Conservation (phyloP, 2,888 invertebrate genomes). For the Tenthredo livida region DNA sequence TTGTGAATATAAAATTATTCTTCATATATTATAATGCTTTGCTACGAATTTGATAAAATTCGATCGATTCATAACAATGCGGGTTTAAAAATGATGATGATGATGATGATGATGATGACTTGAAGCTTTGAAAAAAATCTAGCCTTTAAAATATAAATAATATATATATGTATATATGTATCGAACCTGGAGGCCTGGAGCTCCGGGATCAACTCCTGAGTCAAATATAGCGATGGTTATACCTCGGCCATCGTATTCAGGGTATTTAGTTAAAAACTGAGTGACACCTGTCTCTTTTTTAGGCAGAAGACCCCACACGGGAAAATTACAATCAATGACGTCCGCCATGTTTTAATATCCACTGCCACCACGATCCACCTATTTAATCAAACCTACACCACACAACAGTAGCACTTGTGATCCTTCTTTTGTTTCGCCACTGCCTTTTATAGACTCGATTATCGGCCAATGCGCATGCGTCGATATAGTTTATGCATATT, state of each 20-base stretch:
- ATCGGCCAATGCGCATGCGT: constrained; percentile 1
- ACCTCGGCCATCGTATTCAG: constrained; percentile 94
- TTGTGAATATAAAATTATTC: no score
- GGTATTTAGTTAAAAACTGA: constrained; percentile 92
- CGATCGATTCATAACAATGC: not conserved
- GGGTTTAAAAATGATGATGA: not conserved
- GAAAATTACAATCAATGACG: constrained; percentile 83
- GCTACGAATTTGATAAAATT: not conserved
- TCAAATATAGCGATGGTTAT: constrained; percentile 97
- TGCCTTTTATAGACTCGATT: constrained; percentile 28
- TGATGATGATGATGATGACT: constrained; percentile 39
- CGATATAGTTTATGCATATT: not conserved
- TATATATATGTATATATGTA: constrained; percentile 56
- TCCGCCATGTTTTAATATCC: constrained; percentile 74
- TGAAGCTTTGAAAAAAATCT: constrained; percentile 25
- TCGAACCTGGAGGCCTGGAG: constrained; percentile 93
- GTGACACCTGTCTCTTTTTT: constrained; percentile 96
- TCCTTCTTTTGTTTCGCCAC: constrained; percentile 39
- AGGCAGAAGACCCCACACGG: constrained; percentile 91
- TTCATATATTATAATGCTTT: not conserved
- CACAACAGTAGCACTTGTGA: not conserved
- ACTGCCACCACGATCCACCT: constrained; percentile 65
- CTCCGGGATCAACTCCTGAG: constrained; percentile 98
- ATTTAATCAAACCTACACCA: not conserved
- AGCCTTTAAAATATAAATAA: constrained; percentile 48